Evolutionary conservation across 2,888 invertebrate species (phyloP), one percentile per base, ranked within the genome.

Genomic region (Lithophane socia): DNA sequence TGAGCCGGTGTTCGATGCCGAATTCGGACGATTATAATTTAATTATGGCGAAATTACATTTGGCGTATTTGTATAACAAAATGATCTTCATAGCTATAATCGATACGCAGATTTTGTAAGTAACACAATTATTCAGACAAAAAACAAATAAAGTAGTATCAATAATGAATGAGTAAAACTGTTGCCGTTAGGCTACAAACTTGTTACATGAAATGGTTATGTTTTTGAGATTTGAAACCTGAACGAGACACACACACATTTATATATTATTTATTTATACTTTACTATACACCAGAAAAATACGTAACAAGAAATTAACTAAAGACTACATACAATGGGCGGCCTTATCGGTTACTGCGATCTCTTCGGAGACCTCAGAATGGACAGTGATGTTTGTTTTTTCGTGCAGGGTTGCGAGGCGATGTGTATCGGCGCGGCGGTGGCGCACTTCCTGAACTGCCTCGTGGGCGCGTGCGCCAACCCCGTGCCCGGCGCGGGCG

Each of bases 361-460:
- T 29, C 29, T 60, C 24, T 24, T 16, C 16, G 24, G 24, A 24
- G 9, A 29, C 60, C 18, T 29, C 0, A 9, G 29, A 18, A 61
- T 61, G 37, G 18, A 61, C 37, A 9, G 29, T 61, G 37, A 61
- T 60, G 3, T 5, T 44, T 18, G 2, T n/a, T n/a, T 8, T 71
- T 64, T 8, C 42, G 5, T 67, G 0, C 92, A 98, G 97, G 98
- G 98, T 77, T 98, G 98, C 73, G 99, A 99, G 93, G 97, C 99
- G 92, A 98, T 99, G 98, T 98, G 98, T 92, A 97, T 99, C 83
- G 98, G 99, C 0, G 97, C 98, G 2, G 99, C 99, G 1, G 98
- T 99, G 74, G 98, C 99, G 82, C 99, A 99, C 94, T 99, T 99
- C 96, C 97, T 99, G 81, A 99, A 99, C 96, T 99, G 99, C 92